Evolutionary conservation across 2,797 vertebrate species (phyloP).

Genomic region (Chrosomus eos): DNA sequence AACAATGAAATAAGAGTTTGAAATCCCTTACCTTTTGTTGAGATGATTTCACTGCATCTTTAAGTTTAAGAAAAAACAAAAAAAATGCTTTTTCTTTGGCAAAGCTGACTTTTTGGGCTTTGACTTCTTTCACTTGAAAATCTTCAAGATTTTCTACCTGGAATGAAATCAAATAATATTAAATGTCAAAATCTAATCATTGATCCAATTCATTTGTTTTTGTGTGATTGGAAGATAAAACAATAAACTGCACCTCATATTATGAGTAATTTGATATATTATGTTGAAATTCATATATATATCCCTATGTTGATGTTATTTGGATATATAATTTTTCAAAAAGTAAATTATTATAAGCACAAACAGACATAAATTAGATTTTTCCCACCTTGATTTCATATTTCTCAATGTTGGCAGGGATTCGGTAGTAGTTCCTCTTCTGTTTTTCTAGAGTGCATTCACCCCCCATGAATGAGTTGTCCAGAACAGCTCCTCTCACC

Average conservation of each 20-base stretch:
- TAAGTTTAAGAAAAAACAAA: too few species aligned
- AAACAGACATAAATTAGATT: background rate
- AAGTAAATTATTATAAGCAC: background rate
- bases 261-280: background rate
- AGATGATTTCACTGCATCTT: constrained; percentile 81
- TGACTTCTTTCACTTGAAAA: constrained; percentile 64
- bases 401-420: constrained; percentile 85
- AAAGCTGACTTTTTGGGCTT: constrained; percentile 48
- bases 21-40: constrained; percentile 78
- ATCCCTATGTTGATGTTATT: background rate
- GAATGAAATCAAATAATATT: constrained; percentile 35
- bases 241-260: background rate
- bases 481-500: constrained; percentile 83
- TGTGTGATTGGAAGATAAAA: background rate
- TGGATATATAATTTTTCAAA: background rate
- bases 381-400: constrained; percentile 84
- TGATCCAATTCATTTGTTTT: background rate
- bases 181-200: background rate
- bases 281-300: background rate
- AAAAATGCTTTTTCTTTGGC: background rate
- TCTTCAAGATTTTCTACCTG: constrained; percentile 83
- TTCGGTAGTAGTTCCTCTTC: constrained; percentile 78
- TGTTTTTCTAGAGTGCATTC: constrained; percentile 75
- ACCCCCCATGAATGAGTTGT: constrained; percentile 86
- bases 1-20: background rate